Evolutionary conservation across 2,888 invertebrate genomes (phyloP).

Genomic region (Deroplatys truncata): DNA sequence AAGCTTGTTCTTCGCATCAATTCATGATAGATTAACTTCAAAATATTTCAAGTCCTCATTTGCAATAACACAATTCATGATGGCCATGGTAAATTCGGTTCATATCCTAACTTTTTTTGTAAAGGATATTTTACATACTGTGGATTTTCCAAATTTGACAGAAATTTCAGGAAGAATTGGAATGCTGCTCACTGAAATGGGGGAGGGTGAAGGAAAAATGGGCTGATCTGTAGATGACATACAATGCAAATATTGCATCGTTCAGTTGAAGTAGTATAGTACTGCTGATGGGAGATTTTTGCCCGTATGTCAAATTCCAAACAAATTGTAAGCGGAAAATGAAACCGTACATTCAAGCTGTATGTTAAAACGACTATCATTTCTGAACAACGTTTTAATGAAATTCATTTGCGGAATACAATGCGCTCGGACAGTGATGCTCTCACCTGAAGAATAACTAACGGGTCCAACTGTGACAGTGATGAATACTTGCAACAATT

Average conservation of each 20-base stretch:
- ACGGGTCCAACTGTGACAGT: neutral
- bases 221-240: neutral
- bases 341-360: neutral
- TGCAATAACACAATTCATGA: no score
- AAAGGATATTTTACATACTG: no score
- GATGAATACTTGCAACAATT: neutral
- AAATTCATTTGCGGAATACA: neutral
- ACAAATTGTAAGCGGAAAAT: neutral
- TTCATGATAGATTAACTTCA: no score
- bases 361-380: neutral
- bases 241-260: neutral
- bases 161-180: no score
- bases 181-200: no score
- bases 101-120: no score
- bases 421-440: neutral
- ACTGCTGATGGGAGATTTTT: neutral
- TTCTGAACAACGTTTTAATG: neutral
- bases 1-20: no score
- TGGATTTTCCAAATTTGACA: no score
- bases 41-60: no score
- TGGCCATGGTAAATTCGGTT: no score
- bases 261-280: neutral
- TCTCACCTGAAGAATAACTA: neutral
- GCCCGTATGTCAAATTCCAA: neutral
- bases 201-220: no score